These are phyloP conservation scores for Prietella phreatophila DNA, from an alignment of 2,113 vertebrate species.

Conservation along the genomic window DNA sequence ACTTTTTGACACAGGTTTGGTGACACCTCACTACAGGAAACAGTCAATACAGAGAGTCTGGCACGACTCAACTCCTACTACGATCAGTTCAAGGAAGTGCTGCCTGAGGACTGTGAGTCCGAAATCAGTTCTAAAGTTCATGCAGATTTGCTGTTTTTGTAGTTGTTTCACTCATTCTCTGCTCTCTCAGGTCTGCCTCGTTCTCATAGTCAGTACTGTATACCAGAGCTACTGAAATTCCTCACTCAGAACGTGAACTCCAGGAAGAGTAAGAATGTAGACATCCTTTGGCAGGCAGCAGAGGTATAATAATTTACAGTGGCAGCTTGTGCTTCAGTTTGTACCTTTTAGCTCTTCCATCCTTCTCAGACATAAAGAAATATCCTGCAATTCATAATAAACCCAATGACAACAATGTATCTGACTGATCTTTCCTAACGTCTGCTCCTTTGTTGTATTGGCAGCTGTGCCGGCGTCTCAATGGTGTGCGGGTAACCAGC, in stretches of 20 bases:
- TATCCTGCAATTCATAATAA: neutral
- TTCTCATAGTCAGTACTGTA: slow-evolving; percentile 86
- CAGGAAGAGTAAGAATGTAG: slow-evolving; percentile 95
- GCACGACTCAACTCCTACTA: slow-evolving; percentile 91
- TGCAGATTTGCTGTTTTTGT: neutral
- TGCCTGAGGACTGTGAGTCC: slow-evolving; percentile 96
- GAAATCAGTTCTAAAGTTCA: neutral
- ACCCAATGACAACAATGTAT: neutral
- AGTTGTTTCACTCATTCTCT: neutral
- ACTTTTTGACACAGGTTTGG: slow-evolving; percentile 81
- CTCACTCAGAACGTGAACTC: slow-evolving; percentile 89
- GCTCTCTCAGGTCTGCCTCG: slow-evolving; percentile 84
- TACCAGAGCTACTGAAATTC: slow-evolving; percentile 89
- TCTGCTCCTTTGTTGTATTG: slow-evolving; percentile 9
- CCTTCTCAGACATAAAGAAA: neutral
- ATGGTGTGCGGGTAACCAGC: slow-evolving; percentile 94
- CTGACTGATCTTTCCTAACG: neutral
- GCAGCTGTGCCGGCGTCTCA: slow-evolving; percentile 90
- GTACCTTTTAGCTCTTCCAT: too few relatives aligned
- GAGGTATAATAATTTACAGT: slow-evolving; percentile 76
- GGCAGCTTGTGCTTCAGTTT: neutral
- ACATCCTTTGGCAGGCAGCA: slow-evolving; percentile 98
- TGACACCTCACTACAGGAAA: slow-evolving; percentile 92
- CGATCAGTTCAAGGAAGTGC: slow-evolving; percentile 97
- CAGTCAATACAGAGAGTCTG: slow-evolving; percentile 93